A percentile compares a stretch with the other conserved stretches of the same genome.
phyloP scores from a whole-genome alignment of 2,888 invertebrate species.

The Physocephala rufipes region DNA sequence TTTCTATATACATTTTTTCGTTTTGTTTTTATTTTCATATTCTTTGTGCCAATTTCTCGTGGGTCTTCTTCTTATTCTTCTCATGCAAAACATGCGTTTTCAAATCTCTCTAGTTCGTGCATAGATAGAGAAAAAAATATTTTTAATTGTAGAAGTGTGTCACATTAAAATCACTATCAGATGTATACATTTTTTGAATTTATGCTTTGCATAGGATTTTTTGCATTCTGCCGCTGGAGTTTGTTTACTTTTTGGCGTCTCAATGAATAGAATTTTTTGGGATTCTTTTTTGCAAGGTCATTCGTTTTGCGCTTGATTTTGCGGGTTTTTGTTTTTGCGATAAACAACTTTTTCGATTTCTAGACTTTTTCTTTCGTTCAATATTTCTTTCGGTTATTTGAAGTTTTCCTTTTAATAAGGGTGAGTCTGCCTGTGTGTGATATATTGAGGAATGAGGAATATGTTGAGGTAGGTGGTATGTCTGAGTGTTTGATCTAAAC shows the following conservation, averaged over 20 bases:
- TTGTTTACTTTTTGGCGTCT: conserved; percentile 26
- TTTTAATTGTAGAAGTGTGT: conserved; percentile 1
- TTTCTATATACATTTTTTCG: conserved; percentile 26
- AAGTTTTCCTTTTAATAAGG: too few species aligned
- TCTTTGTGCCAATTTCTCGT: conserved; percentile 14
- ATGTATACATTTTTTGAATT: conserved; percentile 9
- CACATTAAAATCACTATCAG: neutral
- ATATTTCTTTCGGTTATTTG: neutral
- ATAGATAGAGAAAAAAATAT: neutral
- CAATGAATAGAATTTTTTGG: conserved; percentile 42
- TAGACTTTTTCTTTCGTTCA: conserved; percentile 4
- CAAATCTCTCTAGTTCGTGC: conserved; percentile 10
- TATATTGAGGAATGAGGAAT: too few species aligned
- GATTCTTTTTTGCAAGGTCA: conserved; percentile 60
- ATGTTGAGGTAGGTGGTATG: too few species aligned
- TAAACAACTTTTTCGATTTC: conserved; percentile 8
- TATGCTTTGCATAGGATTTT: conserved; percentile 16
- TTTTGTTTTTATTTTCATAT: conserved; percentile 27
- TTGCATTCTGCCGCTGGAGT: conserved; percentile 4
- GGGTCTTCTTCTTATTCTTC: conserved; percentile 7
- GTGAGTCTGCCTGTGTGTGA: too few species aligned
- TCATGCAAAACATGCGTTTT: conserved; percentile 19
- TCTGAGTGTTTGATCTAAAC: too few species aligned
- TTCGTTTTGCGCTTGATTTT: conserved; percentile 58
- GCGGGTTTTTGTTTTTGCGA: conserved; percentile 4